phyloP scores from a whole-genome alignment of 2,797 vertebrate species.

The Onychomys leucogaster region DNA sequence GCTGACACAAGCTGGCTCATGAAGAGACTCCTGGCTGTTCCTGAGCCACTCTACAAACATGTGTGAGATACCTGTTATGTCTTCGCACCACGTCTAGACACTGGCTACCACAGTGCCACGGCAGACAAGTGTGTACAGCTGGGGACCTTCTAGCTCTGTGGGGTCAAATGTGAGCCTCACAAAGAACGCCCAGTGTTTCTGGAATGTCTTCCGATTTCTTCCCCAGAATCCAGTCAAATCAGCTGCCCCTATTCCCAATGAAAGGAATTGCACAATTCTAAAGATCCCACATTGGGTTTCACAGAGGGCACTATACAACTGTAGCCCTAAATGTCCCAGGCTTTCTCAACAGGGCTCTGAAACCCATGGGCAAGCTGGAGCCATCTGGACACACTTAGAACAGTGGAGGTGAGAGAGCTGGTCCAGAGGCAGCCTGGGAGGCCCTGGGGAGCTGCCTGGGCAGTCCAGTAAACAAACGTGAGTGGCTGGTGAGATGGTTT shows the following conservation, averaged over 20 bases:
- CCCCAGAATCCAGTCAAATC: background rate
- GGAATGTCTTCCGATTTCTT: background rate
- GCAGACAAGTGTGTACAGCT: background rate
- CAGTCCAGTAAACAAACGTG: slow-evolving; percentile 57
- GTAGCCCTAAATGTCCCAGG: background rate
- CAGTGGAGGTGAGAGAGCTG: slow-evolving; percentile 45
- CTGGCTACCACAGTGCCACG: background rate
- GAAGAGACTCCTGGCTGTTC: slow-evolving; percentile 35
- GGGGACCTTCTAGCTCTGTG: background rate
- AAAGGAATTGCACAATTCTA: background rate
- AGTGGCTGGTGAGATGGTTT: slow-evolving; percentile 75
- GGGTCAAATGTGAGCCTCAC: background rate
- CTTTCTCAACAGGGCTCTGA: slow-evolving; percentile 14
- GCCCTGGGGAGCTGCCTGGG: background rate
- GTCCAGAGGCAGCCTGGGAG: background rate
- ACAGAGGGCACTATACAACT: background rate
- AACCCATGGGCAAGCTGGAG: background rate
- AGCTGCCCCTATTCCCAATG: background rate
- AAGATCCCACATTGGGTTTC: background rate
- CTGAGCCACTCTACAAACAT: slow-evolving; percentile 76
- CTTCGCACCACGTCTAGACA: slow-evolving; percentile 73
- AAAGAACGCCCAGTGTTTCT: background rate
- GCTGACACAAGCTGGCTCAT: background rate
- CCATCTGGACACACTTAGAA: slow-evolving; percentile 66
- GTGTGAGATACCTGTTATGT: slow-evolving; percentile 66